A percentile compares a stretch with the other conserved stretches of the same genome.
Conservation (phyloP, 2,888 invertebrate species). For the Rotaria magnacalcarata region DNA sequence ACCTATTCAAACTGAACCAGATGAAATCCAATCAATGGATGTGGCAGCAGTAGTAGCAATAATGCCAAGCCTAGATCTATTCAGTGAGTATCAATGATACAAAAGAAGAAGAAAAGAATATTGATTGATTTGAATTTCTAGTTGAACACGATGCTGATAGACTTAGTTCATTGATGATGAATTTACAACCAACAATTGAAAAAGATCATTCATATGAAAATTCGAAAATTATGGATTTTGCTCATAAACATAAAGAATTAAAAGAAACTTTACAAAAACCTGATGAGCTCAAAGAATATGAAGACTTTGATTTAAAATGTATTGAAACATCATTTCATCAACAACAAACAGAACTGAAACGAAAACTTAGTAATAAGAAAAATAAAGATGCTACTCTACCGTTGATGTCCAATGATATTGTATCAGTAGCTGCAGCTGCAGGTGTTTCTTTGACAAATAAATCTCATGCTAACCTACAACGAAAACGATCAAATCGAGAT, state of each 20-base stretch:
- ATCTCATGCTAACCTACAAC: neutral
- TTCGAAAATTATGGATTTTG: neutral
- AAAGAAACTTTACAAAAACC: slow-evolving; percentile 17
- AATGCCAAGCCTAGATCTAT: slow-evolving; percentile 21
- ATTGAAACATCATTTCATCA: slow-evolving; percentile 30
- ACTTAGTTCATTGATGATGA: neutral
- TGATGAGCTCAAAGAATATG: slow-evolving; percentile 21
- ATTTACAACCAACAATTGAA: neutral
- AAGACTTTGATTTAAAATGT: slow-evolving; percentile 36
- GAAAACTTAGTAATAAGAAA: slow-evolving; percentile 1
- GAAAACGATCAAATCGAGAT: neutral
- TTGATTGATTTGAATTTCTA: neutral
- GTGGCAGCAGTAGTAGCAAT: neutral
- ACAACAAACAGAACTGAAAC: neutral
- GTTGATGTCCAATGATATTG: neutral
- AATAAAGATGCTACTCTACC: neutral
- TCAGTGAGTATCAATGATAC: neutral
- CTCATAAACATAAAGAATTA: slow-evolving; percentile 1
- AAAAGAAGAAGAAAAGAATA: too few relatives aligned
- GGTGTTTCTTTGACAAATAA: neutral
- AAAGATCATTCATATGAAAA: neutral
- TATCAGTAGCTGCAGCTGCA: neutral
- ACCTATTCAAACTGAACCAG: too few relatives aligned
- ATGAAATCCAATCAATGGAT: neutral
- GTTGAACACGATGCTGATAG: neutral